These are phyloP conservation scores for Phengaris alcon DNA, from an alignment of 2,888 invertebrate genomes.

Conservation along the genomic window DNA sequence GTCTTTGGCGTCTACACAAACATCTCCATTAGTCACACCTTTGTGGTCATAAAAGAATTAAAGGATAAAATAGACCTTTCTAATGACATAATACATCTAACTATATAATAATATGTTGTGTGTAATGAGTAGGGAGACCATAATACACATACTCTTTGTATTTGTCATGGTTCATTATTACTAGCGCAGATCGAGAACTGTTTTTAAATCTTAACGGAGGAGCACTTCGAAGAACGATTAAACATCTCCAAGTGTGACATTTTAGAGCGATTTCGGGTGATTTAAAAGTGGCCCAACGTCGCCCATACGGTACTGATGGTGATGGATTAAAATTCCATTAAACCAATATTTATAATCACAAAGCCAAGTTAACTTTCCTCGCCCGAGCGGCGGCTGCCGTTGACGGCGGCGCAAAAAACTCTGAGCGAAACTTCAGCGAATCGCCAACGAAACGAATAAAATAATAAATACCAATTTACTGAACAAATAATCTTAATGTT, in stretches of 20 bases:
- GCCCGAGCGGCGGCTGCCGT: background rate
- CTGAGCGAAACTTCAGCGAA: background rate
- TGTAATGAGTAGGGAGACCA: no score
- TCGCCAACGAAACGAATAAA: background rate
- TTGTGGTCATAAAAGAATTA: no score
- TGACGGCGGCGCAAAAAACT: conserved; percentile 17
- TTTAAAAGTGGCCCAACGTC: background rate
- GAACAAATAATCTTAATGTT: background rate
- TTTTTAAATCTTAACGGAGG: no score
- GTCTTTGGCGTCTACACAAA: no score
- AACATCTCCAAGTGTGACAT: background rate
- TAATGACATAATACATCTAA: no score
- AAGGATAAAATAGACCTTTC: no score
- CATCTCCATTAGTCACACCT: no score
- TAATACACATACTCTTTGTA: no score
- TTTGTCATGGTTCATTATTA: no score
- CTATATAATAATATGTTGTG: no score
- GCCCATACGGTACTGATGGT: background rate
- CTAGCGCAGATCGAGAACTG: no score
- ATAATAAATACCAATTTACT: background rate
- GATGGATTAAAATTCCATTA: conserved; percentile 4
- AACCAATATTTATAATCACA: background rate
- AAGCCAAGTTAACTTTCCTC: background rate
- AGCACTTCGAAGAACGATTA: no score
- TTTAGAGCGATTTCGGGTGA: background rate